Percentiles rank a stretch among this genome's conserved stretches.
Evolutionary conservation across 2,888 invertebrate species (phyloP).

Genomic region (Epistrophella euchroma): DNA sequence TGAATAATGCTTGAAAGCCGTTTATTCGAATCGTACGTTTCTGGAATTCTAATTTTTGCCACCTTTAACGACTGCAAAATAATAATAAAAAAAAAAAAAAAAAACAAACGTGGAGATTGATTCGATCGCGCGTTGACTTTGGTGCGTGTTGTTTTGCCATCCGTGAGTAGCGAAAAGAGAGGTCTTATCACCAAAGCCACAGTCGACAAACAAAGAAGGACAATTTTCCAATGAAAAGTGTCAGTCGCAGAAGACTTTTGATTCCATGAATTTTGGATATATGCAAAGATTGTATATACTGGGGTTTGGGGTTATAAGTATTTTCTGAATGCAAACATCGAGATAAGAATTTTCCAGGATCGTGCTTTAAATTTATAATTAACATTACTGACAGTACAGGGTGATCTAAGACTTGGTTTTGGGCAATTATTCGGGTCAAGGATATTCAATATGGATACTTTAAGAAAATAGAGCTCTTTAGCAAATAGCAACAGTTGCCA

Average conservation of each 20-base stretch:
- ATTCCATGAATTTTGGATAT: constrained; percentile 59
- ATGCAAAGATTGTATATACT: constrained; percentile 14
- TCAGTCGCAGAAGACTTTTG: constrained; percentile 53
- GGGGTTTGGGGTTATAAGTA: constrained; percentile 12
- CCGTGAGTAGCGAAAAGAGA: constrained; percentile 5
- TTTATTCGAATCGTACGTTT: constrained; percentile 73
- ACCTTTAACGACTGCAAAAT: constrained; percentile 38
- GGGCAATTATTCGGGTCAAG: not conserved
- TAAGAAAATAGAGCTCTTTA: no score
- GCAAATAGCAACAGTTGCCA: no score
- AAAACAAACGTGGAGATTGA: constrained; percentile 26
- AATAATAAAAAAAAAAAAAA: not conserved
- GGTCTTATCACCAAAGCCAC: constrained; percentile 3
- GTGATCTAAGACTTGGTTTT: not conserved
- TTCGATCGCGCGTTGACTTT: constrained; percentile 61
- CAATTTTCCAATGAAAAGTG: constrained; percentile 58
- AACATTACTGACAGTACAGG: not conserved
- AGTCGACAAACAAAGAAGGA: constrained; percentile 6
- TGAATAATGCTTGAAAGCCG: constrained; percentile 73
- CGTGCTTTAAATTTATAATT: not conserved
- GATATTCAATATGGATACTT: no score
- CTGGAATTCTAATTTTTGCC: constrained; percentile 60
- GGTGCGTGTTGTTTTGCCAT: constrained; percentile 32
- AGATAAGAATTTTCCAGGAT: constrained; percentile 28
- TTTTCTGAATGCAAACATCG: constrained; percentile 3